Percentiles rank a stretch among this genome's conserved stretches.
phyloP scores from a whole-genome alignment of 2,113 vertebrate species.

The Mormoops blainvillei region DNA sequence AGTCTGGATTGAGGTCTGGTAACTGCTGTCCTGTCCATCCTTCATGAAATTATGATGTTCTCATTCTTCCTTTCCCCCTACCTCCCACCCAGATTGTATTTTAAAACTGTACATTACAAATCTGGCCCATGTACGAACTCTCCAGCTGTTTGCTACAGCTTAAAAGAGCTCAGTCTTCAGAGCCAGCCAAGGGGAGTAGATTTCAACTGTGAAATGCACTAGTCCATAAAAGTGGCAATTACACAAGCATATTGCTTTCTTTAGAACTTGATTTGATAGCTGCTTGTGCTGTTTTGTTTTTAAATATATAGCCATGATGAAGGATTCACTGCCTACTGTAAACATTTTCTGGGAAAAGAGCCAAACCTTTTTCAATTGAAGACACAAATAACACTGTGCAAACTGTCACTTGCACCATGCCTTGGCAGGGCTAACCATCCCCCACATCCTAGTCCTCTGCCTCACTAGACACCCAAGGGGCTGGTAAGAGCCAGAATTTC shows the following conservation, averaged over 20 bases:
- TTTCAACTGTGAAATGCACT: slow-evolving; percentile 65
- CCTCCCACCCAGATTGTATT: slow-evolving; percentile 41
- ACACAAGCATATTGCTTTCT: slow-evolving; percentile 60
- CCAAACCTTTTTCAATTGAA: slow-evolving; percentile 64
- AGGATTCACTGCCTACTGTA: slow-evolving; percentile 65
- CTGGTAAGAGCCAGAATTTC: slow-evolving; percentile 48
- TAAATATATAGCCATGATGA: slow-evolving; percentile 64
- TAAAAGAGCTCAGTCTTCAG: slow-evolving; percentile 62
- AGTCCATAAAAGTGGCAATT: slow-evolving; percentile 61
- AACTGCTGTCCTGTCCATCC: neutral
- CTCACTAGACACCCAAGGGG: slow-evolving; percentile 30
- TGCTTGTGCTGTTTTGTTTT: slow-evolving; percentile 63
- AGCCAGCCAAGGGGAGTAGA: slow-evolving; percentile 52
- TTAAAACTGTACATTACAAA: slow-evolving; percentile 44
- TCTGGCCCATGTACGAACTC: slow-evolving; percentile 45
- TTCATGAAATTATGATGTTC: slow-evolving; percentile 44
- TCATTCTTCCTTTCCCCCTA: neutral
- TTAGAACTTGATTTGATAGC: slow-evolving; percentile 68
- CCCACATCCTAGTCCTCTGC: neutral
- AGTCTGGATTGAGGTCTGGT: neutral
- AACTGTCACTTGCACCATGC: slow-evolving; percentile 46
- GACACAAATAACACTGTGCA: slow-evolving; percentile 68
- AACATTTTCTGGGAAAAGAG: slow-evolving; percentile 71
- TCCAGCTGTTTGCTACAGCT: slow-evolving; percentile 41
- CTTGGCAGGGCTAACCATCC: slow-evolving; percentile 23